Conservation (phyloP, 2,113 vertebrate genomes). For the Thunnus maccoyii region DNA sequence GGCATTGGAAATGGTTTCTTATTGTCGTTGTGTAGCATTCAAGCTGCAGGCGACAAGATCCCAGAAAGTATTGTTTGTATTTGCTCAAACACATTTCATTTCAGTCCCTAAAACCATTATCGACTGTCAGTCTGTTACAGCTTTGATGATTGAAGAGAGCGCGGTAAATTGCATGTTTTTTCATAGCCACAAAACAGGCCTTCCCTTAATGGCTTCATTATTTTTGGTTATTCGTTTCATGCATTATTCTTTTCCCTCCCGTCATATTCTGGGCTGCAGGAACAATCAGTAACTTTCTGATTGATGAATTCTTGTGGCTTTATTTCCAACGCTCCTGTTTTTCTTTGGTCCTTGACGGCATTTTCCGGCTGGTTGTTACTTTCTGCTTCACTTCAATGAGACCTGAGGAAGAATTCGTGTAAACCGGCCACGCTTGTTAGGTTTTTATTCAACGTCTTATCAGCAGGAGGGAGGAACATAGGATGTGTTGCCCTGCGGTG, state of each 20-base stretch:
- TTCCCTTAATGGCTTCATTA: slow-evolving; percentile 34
- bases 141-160: slow-evolving; percentile 33
- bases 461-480: slow-evolving; percentile 11
- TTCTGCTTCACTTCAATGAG: slow-evolving; percentile 15
- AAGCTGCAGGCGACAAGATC: slow-evolving; percentile 20
- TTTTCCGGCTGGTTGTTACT: slow-evolving; percentile 5
- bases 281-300: slow-evolving; percentile 26
- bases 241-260: slow-evolving; percentile 26
- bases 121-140: slow-evolving; percentile 18
- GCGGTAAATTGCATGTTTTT: slow-evolving; percentile 23
- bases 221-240: slow-evolving; percentile 42
- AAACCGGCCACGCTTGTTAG: slow-evolving; percentile 43
- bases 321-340: neutral
- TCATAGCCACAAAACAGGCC: neutral
- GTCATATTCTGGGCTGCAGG: slow-evolving; percentile 25
- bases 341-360: slow-evolving; percentile 17
- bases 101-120: slow-evolving; percentile 27
- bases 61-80: slow-evolving; percentile 20
- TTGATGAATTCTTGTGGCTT: neutral
- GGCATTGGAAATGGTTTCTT: slow-evolving; percentile 38
- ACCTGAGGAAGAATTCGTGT: slow-evolving; percentile 11
- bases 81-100: slow-evolving; percentile 21
- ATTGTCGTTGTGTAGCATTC: slow-evolving; percentile 5
- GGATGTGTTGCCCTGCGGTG: slow-evolving; percentile 8
- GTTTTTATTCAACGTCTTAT: slow-evolving; percentile 12